Evolutionary conservation across 2,113 vertebrate genomes (phyloP).

Genomic region (Varanus salvator): DNA sequence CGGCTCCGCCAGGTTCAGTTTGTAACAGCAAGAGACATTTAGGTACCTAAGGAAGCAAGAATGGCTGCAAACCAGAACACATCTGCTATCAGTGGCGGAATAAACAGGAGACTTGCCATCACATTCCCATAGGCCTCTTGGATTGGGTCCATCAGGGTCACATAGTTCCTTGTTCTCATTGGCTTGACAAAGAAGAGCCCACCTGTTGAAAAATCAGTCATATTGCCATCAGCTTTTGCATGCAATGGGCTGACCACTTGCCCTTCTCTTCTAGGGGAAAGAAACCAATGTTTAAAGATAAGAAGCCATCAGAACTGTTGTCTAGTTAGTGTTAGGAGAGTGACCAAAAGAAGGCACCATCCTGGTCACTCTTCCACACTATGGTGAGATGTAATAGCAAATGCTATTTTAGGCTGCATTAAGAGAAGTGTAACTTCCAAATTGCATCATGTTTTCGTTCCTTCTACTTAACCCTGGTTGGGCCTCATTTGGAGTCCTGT

Average conservation of each 20-base stretch:
- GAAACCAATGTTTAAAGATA: no score
- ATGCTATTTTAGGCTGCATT: no score
- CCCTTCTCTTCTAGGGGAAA: no score
- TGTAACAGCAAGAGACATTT: slow-evolving; percentile 21
- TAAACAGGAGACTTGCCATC: slow-evolving; percentile 76
- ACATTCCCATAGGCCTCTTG: slow-evolving; percentile 80
- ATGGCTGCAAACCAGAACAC: slow-evolving; percentile 85
- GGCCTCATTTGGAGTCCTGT: no score
- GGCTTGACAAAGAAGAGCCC: slow-evolving; percentile 83
- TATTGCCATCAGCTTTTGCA: not conserved
- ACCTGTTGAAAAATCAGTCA: slow-evolving; percentile 59
- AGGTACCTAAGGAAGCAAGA: slow-evolving; percentile 83
- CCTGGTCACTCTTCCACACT: no score
- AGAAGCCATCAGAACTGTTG: no score
- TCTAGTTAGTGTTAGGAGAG: no score
- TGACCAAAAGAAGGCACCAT: no score
- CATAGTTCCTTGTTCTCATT: slow-evolving; percentile 85
- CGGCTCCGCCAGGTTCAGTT: not conserved
- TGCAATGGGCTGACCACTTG: not conserved
- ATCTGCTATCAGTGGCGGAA: slow-evolving; percentile 79
- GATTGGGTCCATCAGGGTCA: slow-evolving; percentile 84
- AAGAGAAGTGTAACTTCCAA: no score
- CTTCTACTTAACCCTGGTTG: no score
- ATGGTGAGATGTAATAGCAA: no score
- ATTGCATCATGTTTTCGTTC: no score